phyloP scores from a whole-genome alignment of 1,140 invertebrate genomes.

The Drosophila bocki region DNA sequence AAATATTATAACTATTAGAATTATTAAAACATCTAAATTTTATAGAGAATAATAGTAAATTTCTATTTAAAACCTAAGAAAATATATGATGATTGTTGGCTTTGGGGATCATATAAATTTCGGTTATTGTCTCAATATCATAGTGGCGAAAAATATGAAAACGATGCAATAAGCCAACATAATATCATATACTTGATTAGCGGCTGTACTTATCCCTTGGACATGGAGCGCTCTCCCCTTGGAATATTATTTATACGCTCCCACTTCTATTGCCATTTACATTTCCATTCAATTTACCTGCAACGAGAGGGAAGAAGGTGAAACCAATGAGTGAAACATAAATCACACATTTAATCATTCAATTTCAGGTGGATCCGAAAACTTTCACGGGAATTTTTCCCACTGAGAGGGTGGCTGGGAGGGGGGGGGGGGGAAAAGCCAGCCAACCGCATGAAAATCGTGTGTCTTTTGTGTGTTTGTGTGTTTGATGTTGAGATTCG shows the following conservation, averaged over 20 bases:
- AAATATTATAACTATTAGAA: not conserved
- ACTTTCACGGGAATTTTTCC: conserved; percentile 8
- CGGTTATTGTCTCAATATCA: not conserved
- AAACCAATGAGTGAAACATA: conserved; percentile 18
- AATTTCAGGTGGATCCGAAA: conserved; percentile 17
- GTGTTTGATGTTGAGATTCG: conserved; percentile 46
- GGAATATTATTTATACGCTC: not conserved
- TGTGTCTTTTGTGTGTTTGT: conserved; percentile 24
- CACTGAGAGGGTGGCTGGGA: too few relatives aligned
- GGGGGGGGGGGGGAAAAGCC: not conserved
- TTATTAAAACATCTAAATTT: not conserved
- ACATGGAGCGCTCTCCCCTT: not conserved
- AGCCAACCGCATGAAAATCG: conserved; percentile 19
- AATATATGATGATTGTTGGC: not conserved
- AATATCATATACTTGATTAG: not conserved
- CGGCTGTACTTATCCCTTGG: not conserved
- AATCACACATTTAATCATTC: conserved; percentile 37
- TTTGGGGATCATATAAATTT: not conserved
- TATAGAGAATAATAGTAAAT: not conserved
- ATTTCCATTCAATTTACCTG: conserved; percentile 35
- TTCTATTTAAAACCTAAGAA: not conserved
- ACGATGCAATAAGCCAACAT: not conserved
- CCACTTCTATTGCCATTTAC: not conserved
- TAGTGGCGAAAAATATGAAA: not conserved
- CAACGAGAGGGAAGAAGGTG: not conserved